These are phyloP conservation scores for Orthosia gracilis DNA, from an alignment of 2,888 invertebrate species.

Conservation along the genomic window DNA sequence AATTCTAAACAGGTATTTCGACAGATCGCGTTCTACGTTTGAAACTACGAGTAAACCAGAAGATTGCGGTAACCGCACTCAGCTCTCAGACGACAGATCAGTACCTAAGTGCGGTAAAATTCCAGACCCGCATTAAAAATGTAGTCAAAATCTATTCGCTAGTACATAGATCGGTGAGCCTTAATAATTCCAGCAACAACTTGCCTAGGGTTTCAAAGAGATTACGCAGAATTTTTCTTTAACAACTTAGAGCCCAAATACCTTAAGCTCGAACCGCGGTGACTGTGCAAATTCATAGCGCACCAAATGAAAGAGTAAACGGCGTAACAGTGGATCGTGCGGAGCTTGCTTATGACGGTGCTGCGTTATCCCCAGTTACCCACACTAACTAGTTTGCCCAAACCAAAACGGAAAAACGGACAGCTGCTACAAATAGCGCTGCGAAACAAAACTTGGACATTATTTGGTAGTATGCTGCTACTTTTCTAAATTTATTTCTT, in stretches of 20 bases:
- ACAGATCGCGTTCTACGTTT: neutral
- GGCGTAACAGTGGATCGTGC: slow-evolving; percentile 48
- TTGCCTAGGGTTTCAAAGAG: slow-evolving; percentile 23
- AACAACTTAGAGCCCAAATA: slow-evolving; percentile 22
- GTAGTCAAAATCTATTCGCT: slow-evolving; percentile 20
- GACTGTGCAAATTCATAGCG: slow-evolving; percentile 52
- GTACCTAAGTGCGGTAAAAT: neutral
- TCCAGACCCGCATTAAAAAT: slow-evolving; percentile 9
- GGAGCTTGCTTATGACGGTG: slow-evolving; percentile 54
- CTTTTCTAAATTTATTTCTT: slow-evolving; percentile 25
- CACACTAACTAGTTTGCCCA: slow-evolving; percentile 51
- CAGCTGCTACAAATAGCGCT: slow-evolving; percentile 51
- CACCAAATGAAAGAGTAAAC: slow-evolving; percentile 59
- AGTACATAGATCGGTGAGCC: neutral
- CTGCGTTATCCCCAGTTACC: slow-evolving; percentile 42
- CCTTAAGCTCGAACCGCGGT: slow-evolving; percentile 46
- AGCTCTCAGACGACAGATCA: neutral
- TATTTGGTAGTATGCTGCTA: slow-evolving; percentile 38
- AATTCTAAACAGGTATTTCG: slow-evolving; percentile 18
- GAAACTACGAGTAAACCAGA: slow-evolving; percentile 10
- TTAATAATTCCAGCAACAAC: slow-evolving; percentile 19
- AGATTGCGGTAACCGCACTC: slow-evolving; percentile 13
- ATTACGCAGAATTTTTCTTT: slow-evolving; percentile 27
- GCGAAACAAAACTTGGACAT: slow-evolving; percentile 45
- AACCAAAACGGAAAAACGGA: slow-evolving; percentile 56